Conservation (phyloP, 2,888 invertebrate genomes). For the Paralinhomoeus sp. region DNA sequence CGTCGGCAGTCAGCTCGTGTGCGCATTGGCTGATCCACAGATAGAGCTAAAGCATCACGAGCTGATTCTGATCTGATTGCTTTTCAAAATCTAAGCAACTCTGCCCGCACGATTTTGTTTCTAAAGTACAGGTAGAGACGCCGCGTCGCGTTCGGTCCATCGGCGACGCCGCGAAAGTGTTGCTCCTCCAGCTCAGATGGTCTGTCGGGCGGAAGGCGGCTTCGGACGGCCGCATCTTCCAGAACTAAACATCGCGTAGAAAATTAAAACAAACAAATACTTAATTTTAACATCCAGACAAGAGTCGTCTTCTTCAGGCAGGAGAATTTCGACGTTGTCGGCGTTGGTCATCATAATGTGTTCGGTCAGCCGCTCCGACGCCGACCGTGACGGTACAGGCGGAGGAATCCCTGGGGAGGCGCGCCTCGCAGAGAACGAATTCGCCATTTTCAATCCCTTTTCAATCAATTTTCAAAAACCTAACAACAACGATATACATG, state of each 20-base stretch:
- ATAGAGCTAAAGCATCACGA: constrained; percentile 13
- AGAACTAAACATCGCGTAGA: too few relatives aligned
- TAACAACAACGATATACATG: too few relatives aligned
- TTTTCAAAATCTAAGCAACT: too few relatives aligned
- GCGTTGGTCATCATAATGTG: background rate
- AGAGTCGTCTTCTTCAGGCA: background rate
- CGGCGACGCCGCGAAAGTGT: constrained; percentile 70
- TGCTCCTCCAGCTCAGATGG: constrained; percentile 77
- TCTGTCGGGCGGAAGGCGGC: constrained; percentile 74
- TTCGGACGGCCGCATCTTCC: constrained; percentile 32
- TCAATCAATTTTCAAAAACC: too few relatives aligned
- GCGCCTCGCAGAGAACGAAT: too few relatives aligned
- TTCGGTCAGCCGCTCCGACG: too few relatives aligned
- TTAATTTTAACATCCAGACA: too few relatives aligned
- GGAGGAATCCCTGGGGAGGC: too few relatives aligned
- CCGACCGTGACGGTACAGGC: too few relatives aligned
- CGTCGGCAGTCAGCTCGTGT: constrained; percentile 59
- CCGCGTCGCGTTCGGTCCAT: constrained; percentile 53
- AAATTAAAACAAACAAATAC: too few relatives aligned
- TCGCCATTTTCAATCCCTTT: too few relatives aligned
- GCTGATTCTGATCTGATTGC: background rate
- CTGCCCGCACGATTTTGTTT: constrained; percentile 51
- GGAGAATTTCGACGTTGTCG: background rate
- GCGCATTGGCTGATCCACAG: constrained; percentile 89
- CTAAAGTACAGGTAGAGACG: constrained; percentile 73